These are phyloP conservation scores for Scaptomyza parva DNA, from an alignment of 2,888 invertebrate genomes.

Conservation along the genomic window DNA sequence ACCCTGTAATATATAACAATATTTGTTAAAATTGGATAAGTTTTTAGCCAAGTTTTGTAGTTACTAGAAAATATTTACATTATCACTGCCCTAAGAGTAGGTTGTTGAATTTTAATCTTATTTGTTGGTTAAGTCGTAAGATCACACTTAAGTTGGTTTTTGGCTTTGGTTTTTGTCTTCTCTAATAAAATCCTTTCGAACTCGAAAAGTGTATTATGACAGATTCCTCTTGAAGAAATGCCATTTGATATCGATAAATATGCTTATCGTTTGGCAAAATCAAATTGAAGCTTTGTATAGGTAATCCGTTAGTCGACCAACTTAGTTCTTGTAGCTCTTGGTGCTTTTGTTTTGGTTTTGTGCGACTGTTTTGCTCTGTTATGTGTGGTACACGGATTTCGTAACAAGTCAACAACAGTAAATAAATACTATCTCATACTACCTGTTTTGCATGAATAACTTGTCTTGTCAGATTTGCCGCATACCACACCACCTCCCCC, in stretches of 20 bases:
- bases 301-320: not conserved
- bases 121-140: no score
- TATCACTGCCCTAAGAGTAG: no score
- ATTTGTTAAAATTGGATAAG: not conserved
- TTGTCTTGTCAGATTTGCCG: conserved; percentile 17
- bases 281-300: not conserved
- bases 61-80: no score
- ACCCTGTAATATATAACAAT: not conserved
- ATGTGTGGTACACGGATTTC: conserved; percentile 49
- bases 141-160: no score
- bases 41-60: no score
- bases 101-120: no score
- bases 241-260: not conserved
- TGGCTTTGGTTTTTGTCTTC: no score
- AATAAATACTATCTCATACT: conserved; percentile 46
- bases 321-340: conserved; percentile 2
- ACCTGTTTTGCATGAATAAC: conserved; percentile 50
- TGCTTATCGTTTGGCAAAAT: not conserved
- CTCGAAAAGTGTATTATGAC: not conserved
- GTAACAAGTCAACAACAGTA: conserved; percentile 63
- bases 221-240: not conserved
- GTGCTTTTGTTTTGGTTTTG: conserved; percentile 26
- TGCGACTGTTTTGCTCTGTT: conserved; percentile 34
- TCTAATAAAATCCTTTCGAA: not conserved
- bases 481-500: not conserved